A percentile compares a stretch with the other conserved stretches of the same genome.
These are phyloP conservation scores for Pseudococcus jackbeardsleyi DNA, from an alignment of 2,888 invertebrate genomes.

Conservation along the genomic window DNA sequence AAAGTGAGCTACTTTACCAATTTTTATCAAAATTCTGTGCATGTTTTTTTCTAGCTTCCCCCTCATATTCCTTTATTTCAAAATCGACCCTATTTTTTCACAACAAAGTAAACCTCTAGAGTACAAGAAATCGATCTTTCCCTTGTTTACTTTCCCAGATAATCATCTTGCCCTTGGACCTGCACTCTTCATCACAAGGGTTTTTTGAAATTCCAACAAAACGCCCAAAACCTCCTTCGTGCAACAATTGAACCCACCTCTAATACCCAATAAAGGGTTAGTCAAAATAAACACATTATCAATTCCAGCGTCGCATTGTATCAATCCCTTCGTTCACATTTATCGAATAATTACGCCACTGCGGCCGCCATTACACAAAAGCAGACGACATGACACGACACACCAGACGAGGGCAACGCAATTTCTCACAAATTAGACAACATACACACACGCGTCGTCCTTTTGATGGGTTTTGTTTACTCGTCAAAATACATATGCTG, in stretches of 20 bases:
- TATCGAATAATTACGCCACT: background rate
- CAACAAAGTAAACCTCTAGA: too few species aligned
- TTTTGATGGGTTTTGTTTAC: slow-evolving; percentile 37
- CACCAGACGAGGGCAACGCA: background rate
- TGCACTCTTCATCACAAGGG: too few species aligned
- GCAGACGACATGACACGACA: background rate
- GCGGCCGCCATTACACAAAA: background rate
- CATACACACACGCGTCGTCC: slow-evolving; percentile 25
- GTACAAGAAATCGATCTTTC: too few species aligned
- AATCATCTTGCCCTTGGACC: too few species aligned
- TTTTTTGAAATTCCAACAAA: background rate
- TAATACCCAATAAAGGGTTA: slow-evolving; percentile 8
- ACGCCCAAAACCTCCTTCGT: background rate
- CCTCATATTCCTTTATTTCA: too few species aligned
- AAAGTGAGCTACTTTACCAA: too few species aligned
- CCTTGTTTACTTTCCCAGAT: too few species aligned
- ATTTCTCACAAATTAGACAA: slow-evolving; percentile 14
- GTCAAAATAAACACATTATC: slow-evolving; percentile 23
- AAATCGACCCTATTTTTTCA: too few species aligned
- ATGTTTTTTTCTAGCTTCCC: too few species aligned
- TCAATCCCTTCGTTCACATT: background rate
- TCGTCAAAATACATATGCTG: slow-evolving; percentile 41
- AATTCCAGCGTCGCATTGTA: background rate
- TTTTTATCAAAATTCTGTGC: too few species aligned
- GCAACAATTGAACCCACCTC: background rate